phyloP scores from a whole-genome alignment of 2,888 invertebrate genomes.

The Ditylenchus weischeri region DNA sequence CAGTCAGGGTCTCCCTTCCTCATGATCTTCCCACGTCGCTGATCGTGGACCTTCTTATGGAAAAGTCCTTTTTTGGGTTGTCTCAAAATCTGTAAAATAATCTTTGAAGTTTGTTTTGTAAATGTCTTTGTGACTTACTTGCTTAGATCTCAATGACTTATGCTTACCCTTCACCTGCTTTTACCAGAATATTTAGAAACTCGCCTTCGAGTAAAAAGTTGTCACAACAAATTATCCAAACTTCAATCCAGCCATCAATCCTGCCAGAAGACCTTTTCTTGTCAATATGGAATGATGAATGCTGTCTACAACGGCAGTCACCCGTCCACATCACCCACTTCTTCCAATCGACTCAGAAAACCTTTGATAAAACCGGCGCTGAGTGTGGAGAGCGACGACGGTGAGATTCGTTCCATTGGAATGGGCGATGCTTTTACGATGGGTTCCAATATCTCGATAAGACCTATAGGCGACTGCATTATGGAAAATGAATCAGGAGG shows the following conservation, averaged over 20 bases:
- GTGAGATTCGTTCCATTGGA: constrained; percentile 10
- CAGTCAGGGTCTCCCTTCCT: too few relatives aligned
- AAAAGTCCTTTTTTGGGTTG: too few relatives aligned
- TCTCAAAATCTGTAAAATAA: too few relatives aligned
- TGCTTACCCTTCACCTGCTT: background rate
- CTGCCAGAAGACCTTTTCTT: constrained; percentile 13
- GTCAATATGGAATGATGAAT: constrained; percentile 11
- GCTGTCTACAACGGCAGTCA: background rate
- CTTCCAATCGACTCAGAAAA: background rate
- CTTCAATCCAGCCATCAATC: background rate
- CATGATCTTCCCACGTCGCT: too few relatives aligned
- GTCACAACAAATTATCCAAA: background rate
- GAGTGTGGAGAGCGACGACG: constrained; percentile 19
- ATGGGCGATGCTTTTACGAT: constrained; percentile 2
- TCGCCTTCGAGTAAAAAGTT: constrained; percentile 2
- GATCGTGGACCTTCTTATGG: too few relatives aligned
- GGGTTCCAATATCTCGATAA: constrained; percentile 9
- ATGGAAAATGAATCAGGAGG: background rate
- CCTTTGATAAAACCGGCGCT: constrained; percentile 12
- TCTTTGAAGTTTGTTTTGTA: too few relatives aligned
- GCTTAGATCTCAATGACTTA: too few relatives aligned
- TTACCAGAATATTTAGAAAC: background rate
- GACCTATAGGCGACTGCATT: constrained; percentile 14
- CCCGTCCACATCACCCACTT: background rate
- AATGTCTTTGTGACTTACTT: too few relatives aligned